Evolutionary conservation across 2,797 vertebrate species (phyloP), one percentile per base, ranked within the genome.

Genomic region (Aldrovandia affinis): DNA sequence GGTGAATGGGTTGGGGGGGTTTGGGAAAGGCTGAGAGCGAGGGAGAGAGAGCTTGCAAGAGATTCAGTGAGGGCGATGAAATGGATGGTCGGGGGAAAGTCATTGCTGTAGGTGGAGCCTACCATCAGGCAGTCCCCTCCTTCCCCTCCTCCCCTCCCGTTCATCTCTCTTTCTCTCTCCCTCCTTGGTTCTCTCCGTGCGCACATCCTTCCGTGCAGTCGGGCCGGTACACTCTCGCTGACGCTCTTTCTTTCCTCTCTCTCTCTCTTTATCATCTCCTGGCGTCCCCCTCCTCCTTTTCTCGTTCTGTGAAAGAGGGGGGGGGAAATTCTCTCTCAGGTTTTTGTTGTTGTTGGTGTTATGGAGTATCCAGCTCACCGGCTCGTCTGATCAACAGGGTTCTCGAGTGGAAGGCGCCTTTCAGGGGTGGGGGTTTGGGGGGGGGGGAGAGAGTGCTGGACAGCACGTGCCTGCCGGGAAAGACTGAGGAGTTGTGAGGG

Each of bases 51-150:
- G 39, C 30, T 82, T 87, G 89, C 82, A 80, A 42, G 68, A 63
- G 80, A 73, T 61, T 6, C 77, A 75, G 84, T 61, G 86, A 83
- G 85, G 84, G 89, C 86, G 88, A 63, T 82, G 90, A 91, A 85
- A 89, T 87, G 84, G 86, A 90, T 90, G 88, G 90, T 79, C 89
- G 93, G 92, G 91, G 86, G 88, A 91, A 93, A 87, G 92, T 81
- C 65, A 80, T 86, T 80, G 83, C 89, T 88, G 90, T 90, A 91
- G 95, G 95, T 70, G 95, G 95, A 93, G 94, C 93, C 90, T 94
- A 93, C 89, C 92, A 88, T 92, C 91, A 88, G 92, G 90, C 95
- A 91, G 89, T 90, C 91, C 90, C 84, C 85, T 73, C 70, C 47
- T 52, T 42, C 59, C n/a, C 42, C 61, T 55, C 79, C 80, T 59